phyloP scores from a whole-genome alignment of 2,113 vertebrate species.

The Otocyon megalotis region DNA sequence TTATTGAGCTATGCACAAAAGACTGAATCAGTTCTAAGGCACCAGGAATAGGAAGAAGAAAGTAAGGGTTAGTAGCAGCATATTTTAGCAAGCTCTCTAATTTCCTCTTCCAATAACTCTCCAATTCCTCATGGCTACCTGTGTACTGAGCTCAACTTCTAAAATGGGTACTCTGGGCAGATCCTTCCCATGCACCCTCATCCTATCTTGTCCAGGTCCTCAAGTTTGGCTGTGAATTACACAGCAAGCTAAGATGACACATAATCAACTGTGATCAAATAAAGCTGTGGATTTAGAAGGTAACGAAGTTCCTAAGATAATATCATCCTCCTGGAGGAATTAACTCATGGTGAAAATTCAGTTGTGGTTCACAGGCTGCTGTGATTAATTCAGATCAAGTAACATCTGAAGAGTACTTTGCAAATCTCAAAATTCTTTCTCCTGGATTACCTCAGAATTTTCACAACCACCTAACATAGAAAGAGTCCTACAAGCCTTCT shows the following conservation, averaged over 20 bases:
- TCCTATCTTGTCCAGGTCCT: background rate
- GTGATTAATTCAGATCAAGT: conserved; percentile 26
- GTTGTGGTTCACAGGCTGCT: background rate
- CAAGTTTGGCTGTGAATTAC: background rate
- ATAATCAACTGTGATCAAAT: background rate
- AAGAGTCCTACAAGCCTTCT: background rate
- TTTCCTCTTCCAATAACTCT: background rate
- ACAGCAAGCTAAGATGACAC: background rate
- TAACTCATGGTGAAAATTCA: background rate
- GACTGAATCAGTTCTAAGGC: background rate
- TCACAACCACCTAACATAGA: background rate
- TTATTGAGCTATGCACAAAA: background rate
- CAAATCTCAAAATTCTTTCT: background rate
- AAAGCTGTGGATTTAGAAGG: background rate
- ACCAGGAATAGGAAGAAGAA: background rate
- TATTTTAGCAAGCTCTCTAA: background rate
- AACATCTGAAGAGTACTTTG: background rate
- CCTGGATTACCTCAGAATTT: background rate
- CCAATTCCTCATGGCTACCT: background rate
- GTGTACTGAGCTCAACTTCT: background rate
- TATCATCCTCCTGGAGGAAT: background rate
- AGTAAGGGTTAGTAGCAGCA: background rate
- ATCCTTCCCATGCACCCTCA: background rate
- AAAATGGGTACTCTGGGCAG: background rate
- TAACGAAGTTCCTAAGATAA: background rate